Evolutionary conservation across 1,140 invertebrate species (phyloP), one percentile per base, ranked within the genome.

Genomic region (Chrysoperla carnea): DNA sequence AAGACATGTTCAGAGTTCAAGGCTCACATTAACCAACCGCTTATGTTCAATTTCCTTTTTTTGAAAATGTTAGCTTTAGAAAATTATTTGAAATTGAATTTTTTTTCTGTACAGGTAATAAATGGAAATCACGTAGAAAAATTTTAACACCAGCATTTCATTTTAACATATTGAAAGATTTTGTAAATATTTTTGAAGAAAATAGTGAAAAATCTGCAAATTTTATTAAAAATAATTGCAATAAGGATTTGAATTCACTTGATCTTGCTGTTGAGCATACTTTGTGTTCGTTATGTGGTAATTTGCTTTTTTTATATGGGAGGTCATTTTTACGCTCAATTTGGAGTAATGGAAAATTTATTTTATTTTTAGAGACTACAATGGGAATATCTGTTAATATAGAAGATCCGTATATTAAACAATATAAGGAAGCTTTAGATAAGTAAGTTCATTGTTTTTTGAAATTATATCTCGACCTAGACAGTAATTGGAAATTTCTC

Each of bases 91-190:
- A n/a, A n/a, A n/a, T n/a, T n/a, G n/a, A 46, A 31, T 2, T 6
- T 39, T 49, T 47, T 51, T 45, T 47, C 36, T 41, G 58, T 58
- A 9, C 29, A 75, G 83, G 81, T 37, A 54, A 59, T 8, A 84
- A 85, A 61, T 93, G 89, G 88, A 72, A 74, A 36, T 50, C 53
- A 0, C 61, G 84, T 8, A 64, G 89, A 41, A 89, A 84, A 63
- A 66, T 93, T 31, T 57, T 94, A 1, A 91, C 89, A 0, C 85
- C 87, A 1, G 76, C 84, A 1, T 94, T 94, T 60, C 88, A 94
- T 59, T 92, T 91, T 56, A 80, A 81, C 50, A 85, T 93, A 43
- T 62, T 93, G 0, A 69, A 79, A 47, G 73, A 84, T 50, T 93
- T 88, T 58, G 52, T 84, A 15, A 62, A 70, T 4, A 68, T 53